Evolutionary conservation across 2,113 vertebrate genomes (phyloP).

Genomic region (Aviceda subcristata): DNA sequence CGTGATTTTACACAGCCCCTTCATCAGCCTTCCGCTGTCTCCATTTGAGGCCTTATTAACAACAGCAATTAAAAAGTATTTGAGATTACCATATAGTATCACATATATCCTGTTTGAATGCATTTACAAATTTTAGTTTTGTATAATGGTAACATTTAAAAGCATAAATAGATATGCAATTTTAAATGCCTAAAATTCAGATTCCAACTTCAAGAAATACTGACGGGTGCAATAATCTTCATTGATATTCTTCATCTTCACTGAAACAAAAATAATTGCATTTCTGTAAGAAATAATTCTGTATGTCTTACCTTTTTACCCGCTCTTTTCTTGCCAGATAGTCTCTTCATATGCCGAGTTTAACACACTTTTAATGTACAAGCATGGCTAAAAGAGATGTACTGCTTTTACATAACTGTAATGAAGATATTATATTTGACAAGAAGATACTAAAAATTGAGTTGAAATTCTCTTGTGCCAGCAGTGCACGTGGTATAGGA

Average conservation of each 20-base stretch:
- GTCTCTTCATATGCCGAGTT: background rate
- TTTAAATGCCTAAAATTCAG: background rate
- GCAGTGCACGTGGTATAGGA: rapidly evolving
- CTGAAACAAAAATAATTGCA: background rate
- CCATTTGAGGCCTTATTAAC: background rate
- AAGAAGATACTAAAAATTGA: background rate
- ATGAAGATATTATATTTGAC: background rate
- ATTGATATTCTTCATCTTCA: no score
- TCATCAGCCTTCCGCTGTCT: background rate
- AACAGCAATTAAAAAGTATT: background rate
- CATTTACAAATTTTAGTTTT: background rate
- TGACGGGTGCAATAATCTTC: background rate
- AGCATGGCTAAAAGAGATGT: background rate
- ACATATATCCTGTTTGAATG: background rate
- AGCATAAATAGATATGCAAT: rapidly evolving
- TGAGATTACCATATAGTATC: background rate
- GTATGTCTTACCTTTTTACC: background rate
- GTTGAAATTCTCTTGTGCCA: background rate
- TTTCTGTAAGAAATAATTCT: background rate
- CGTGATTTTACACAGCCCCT: no score
- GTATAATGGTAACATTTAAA: background rate
- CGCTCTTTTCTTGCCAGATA: background rate
- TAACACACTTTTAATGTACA: background rate
- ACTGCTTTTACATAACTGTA: background rate
- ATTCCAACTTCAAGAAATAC: background rate